Percentiles rank a stretch among this genome's conserved stretches.
Evolutionary conservation across 2,888 invertebrate genomes (phyloP).

Genomic region (Serrognathus titanus): DNA sequence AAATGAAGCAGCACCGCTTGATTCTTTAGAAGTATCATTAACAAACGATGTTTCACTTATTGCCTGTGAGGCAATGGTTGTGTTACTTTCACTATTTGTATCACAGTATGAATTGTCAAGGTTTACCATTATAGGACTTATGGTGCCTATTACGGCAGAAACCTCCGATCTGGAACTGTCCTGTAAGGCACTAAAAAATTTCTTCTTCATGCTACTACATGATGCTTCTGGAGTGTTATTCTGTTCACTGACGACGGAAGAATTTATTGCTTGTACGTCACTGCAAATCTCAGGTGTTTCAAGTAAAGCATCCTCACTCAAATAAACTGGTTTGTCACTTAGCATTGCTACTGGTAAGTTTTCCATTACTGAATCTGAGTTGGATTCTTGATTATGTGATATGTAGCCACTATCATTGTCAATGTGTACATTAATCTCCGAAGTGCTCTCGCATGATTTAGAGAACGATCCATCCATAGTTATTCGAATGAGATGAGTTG

Average conservation of each 20-base stretch:
- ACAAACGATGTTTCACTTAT: too few species aligned
- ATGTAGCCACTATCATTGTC: constrained; percentile 47
- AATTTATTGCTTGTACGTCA: background rate
- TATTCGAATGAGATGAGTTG: background rate
- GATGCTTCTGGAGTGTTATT: constrained; percentile 9
- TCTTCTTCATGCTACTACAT: constrained; percentile 13
- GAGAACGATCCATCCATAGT: constrained; percentile 21
- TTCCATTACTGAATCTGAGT: constrained; percentile 27
- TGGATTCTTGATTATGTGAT: constrained; percentile 43
- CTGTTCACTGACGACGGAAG: background rate
- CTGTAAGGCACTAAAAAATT: constrained; percentile 14
- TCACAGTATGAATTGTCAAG: too few species aligned
- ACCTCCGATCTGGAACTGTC: constrained; percentile 13
- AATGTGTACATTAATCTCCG: constrained; percentile 22
- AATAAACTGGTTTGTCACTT: constrained; percentile 30
- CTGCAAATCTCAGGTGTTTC: constrained; percentile 35
- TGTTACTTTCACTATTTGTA: too few species aligned
- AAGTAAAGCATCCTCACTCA: constrained; percentile 42
- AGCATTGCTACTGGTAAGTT: background rate
- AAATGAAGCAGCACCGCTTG: too few species aligned
- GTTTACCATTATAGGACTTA: too few species aligned
- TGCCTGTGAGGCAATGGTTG: too few species aligned
- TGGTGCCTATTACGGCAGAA: too few species aligned
- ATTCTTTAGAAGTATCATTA: too few species aligned
- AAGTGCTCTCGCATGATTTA: constrained; percentile 20